A percentile compares a stretch with the other conserved stretches of the same genome.
These are phyloP conservation scores for Drosophila pachea DNA, from an alignment of 1,140 invertebrate genomes.

Conservation along the genomic window DNA sequence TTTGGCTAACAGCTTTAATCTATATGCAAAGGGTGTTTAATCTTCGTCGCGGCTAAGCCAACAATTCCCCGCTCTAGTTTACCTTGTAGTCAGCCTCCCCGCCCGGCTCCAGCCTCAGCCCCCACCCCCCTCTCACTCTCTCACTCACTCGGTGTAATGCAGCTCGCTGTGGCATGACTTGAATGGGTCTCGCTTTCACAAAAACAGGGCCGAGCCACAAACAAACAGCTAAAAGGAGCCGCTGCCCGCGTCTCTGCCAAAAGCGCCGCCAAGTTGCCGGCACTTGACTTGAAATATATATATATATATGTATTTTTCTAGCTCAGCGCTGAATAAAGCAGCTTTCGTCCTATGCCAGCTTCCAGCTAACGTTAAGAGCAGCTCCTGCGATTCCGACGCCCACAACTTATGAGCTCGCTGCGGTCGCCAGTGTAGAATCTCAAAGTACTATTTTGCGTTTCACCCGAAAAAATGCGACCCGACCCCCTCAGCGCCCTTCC, in stretches of 20 bases:
- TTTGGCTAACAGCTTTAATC: too few species aligned
- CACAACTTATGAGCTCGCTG: slow-evolving; percentile 37
- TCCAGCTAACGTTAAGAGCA: slow-evolving; percentile 12
- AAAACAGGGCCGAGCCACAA: slow-evolving; percentile 51
- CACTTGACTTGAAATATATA: slow-evolving; percentile 37
- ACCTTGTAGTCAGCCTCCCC: neutral
- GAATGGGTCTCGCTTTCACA: slow-evolving; percentile 55
- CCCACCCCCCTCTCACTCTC: neutral
- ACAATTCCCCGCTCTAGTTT: slow-evolving; percentile 1
- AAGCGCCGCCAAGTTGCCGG: slow-evolving; percentile 44
- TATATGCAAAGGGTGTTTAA: neutral
- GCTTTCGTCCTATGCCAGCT: slow-evolving; percentile 19
- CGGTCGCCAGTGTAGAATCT: slow-evolving; percentile 67
- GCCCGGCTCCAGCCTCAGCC: neutral
- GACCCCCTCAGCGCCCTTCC: neutral
- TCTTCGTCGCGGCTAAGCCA: neutral
- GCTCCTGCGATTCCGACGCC: slow-evolving; percentile 5
- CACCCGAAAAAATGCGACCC: slow-evolving; percentile 58
- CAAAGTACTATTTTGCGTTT: slow-evolving; percentile 54
- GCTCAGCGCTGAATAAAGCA: slow-evolving; percentile 23
- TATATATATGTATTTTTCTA: slow-evolving; percentile 58
- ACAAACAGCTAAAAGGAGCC: slow-evolving; percentile 21
- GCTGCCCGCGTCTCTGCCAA: slow-evolving; percentile 1
- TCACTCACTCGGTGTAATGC: slow-evolving; percentile 9
- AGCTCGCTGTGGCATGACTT: slow-evolving; percentile 36